These are phyloP conservation scores for Hyperoplus immaculatus DNA, from an alignment of 2,797 vertebrate species.

Conservation along the genomic window DNA sequence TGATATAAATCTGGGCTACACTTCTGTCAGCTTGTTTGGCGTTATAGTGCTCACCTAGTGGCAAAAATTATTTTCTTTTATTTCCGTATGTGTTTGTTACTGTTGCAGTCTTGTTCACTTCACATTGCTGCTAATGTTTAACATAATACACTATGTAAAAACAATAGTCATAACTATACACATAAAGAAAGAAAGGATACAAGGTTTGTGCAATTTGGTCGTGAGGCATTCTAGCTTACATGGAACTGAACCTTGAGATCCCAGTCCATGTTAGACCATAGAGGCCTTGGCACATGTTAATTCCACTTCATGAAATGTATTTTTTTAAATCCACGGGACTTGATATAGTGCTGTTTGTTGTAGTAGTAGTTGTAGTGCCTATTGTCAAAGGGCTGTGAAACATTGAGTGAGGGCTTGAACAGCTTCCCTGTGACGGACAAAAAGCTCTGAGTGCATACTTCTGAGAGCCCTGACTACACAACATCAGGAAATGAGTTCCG, in stretches of 20 bases:
- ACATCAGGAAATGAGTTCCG: slow-evolving; percentile 21
- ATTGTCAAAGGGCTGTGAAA: slow-evolving; percentile 39
- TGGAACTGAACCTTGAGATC: too few species aligned
- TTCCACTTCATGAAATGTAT: background rate
- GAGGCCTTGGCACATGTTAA: background rate
- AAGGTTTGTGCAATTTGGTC: too few species aligned
- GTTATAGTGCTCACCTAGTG: background rate
- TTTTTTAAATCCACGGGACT: background rate
- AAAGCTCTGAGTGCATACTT: background rate
- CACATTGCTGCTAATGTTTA: too few species aligned
- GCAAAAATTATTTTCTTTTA: background rate
- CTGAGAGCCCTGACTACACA: background rate
- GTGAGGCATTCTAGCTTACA: too few species aligned
- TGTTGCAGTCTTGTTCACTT: too few species aligned
- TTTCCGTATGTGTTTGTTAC: too few species aligned
- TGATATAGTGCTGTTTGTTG: slow-evolving; percentile 5
- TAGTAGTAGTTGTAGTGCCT: background rate
- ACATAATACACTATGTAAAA: too few species aligned
- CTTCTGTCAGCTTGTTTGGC: background rate
- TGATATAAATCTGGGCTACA: slow-evolving; percentile 1
- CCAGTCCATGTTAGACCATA: too few species aligned
- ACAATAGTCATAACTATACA: too few species aligned
- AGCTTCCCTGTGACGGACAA: slow-evolving; percentile 39
- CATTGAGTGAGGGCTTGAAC: slow-evolving; percentile 42
- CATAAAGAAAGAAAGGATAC: too few species aligned